Evolutionary conservation across 2,888 invertebrate species (phyloP), one percentile per base, ranked within the genome.

Genomic region (Nymphalis polychloros): DNA sequence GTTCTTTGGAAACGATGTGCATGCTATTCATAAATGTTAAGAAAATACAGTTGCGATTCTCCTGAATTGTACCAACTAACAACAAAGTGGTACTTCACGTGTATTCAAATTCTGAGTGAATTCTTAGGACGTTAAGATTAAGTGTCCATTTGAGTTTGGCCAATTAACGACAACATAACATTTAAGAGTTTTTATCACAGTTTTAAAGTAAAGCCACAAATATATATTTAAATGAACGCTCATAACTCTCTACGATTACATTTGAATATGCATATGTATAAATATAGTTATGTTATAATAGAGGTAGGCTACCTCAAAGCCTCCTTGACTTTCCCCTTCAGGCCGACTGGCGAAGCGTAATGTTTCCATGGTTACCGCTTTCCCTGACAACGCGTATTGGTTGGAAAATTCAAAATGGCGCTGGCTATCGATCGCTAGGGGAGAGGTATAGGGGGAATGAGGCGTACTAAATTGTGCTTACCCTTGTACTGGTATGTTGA

Each of bases 371-470:
- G 79, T 83, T 81, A 92, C 88, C 73, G 84, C 81, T 90, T 92
- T 92, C 85, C 92, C 89, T 88, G 83, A 81, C 86, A 81, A 85
- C 90, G 83, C 79, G 89, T 85, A 93, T 93, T 93, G 93, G 93
- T 88, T 84, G 93, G 93, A 84, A 93, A 93, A 93, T 92, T 85
- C 92, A 93, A 93, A 79, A 93, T 93, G 93, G 93, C 93, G 57
- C 57, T 19, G 83, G 55, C 70, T 89, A 92, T 90, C 88, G 92
- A 93, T 93, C 92, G 86, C 72, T 71, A 74, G 76, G 82, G 84
- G 82, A 79, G 76, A 79, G 76, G 81, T 75, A 75, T 68, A 75
- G 73, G 82, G 82, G 81, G 57, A 57, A 78, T 80, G 76, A 76
- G 77, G 78, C 75, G 78, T 79, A 81, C 79, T 80, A 78, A 85